A percentile compares a stretch with the other conserved stretches of the same genome.
Evolutionary conservation across 2,888 invertebrate species (phyloP).

Genomic region (Portevinia maculata): DNA sequence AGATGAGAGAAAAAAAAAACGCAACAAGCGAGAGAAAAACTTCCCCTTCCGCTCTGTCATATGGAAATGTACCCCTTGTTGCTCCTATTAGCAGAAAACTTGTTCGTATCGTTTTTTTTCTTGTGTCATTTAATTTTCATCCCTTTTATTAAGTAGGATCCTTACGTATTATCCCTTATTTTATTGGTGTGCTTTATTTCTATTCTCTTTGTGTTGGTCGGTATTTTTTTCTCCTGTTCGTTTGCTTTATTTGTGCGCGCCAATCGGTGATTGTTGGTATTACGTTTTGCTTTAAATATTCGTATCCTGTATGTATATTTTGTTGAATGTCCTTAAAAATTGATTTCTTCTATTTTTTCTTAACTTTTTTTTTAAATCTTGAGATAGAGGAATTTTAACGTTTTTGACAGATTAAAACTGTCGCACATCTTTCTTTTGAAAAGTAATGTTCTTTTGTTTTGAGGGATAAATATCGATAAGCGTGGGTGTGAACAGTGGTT

Average conservation of each 20-base stretch:
- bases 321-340: conserved; percentile 49
- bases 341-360: conserved; percentile 22
- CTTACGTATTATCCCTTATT: conserved; percentile 69
- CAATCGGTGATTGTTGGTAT: conserved; percentile 69
- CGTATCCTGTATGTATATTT: conserved; percentile 57
- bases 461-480: conserved; percentile 24
- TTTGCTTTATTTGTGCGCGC: conserved; percentile 67
- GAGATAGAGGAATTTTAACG: conserved; percentile 14
- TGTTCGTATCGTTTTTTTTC: conserved; percentile 38
- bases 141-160: conserved; percentile 71
- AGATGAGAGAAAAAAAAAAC: conserved; percentile 42
- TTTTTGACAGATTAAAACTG: conserved; percentile 44
- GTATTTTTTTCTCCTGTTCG: conserved; percentile 15
- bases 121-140: conserved; percentile 45
- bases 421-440: conserved; percentile 34
- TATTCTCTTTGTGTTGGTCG: conserved; percentile 57
- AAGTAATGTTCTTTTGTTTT: conserved; percentile 6
- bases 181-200: conserved; percentile 58
- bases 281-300: conserved; percentile 43
- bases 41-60: conserved; percentile 69
- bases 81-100: conserved; percentile 66
- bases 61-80: conserved; percentile 73
- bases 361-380: conserved; percentile 23
- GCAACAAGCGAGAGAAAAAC: conserved; percentile 68
- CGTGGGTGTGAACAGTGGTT: conserved; percentile 27